A percentile compares a stretch with the other conserved stretches of the same genome.
These are phyloP conservation scores for Kryptolebias ocellatus DNA, from an alignment of 2,797 vertebrate genomes.

Conservation along the genomic window DNA sequence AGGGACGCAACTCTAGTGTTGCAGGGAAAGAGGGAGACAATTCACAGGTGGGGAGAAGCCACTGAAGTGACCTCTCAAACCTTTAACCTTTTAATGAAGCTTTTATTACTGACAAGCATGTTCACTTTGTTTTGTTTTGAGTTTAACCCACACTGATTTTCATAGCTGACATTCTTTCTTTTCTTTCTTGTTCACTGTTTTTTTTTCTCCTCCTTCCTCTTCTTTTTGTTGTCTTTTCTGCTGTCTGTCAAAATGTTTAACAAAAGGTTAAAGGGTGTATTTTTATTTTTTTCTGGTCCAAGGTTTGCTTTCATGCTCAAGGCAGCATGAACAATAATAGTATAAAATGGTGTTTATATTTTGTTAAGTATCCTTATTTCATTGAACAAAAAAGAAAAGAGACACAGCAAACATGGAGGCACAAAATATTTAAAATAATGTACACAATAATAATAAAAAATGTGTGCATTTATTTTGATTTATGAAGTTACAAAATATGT, in stretches of 20 bases:
- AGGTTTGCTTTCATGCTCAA: conserved; percentile 2
- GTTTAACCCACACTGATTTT: conserved; percentile 63
- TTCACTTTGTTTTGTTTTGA: conserved; percentile 62
- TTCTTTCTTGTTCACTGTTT: conserved; percentile 10
- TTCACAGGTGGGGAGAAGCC: conserved; percentile 67
- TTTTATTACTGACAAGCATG: conserved; percentile 67
- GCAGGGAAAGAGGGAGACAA: conserved; percentile 61
- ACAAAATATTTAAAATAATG: background rate
- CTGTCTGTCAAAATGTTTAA: background rate
- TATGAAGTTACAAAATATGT: background rate
- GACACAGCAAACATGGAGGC: background rate
- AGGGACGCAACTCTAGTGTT: conserved; percentile 54
- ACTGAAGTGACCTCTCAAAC: conserved; percentile 66
- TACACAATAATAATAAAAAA: background rate
- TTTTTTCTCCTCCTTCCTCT: background rate
- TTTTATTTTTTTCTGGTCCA: conserved; percentile 1
- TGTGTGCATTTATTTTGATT: background rate
- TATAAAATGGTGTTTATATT: background rate
- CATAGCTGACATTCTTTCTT: conserved; percentile 21
- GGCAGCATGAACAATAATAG: background rate
- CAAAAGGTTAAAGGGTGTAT: background rate
- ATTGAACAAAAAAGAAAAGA: conserved; percentile 2
- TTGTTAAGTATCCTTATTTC: background rate
- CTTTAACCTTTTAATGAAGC: conserved; percentile 75
- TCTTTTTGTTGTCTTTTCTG: conserved; percentile 5